A percentile compares a stretch with the other conserved stretches of the same genome.
phyloP scores from a whole-genome alignment of 1,140 invertebrate species.

The Magallana gigas region DNA sequence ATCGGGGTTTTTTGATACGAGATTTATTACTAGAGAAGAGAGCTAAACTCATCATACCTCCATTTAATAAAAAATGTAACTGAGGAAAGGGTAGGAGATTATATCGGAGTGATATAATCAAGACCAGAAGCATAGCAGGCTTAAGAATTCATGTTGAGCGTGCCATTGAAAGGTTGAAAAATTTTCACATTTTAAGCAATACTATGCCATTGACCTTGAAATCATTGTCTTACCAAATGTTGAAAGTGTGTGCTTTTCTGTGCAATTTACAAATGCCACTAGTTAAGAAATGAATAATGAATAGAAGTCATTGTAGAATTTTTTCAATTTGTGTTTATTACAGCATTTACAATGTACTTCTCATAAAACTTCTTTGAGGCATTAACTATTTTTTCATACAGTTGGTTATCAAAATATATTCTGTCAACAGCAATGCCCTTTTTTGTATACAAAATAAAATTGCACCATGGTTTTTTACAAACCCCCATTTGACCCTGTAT shows the following conservation, averaged over 20 bases:
- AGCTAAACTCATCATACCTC: no score
- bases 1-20: no score
- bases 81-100: no score
- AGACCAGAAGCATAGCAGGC: no score
- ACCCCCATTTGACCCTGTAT: no score
- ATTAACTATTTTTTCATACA: constrained; percentile 7
- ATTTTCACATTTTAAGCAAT: constrained; percentile 35
- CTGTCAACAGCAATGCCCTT: constrained; percentile 39
- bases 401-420: constrained; percentile 28
- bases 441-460: constrained; percentile 24
- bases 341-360: neutral
- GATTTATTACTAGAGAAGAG: no score
- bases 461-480: no score
- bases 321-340: neutral
- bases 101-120: no score
- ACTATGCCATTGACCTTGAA: neutral
- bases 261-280: no score
- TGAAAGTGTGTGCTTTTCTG: neutral
- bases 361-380: constrained; percentile 4
- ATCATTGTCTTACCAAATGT: neutral
- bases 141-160: constrained; percentile 46
- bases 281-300: no score
- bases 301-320: no score
- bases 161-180: constrained; percentile 36
- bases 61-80: no score